These are phyloP conservation scores for Lytechinus pictus DNA, from an alignment of 35 echinoderm and acorn worm genomes.

Conservation along the genomic window DNA sequence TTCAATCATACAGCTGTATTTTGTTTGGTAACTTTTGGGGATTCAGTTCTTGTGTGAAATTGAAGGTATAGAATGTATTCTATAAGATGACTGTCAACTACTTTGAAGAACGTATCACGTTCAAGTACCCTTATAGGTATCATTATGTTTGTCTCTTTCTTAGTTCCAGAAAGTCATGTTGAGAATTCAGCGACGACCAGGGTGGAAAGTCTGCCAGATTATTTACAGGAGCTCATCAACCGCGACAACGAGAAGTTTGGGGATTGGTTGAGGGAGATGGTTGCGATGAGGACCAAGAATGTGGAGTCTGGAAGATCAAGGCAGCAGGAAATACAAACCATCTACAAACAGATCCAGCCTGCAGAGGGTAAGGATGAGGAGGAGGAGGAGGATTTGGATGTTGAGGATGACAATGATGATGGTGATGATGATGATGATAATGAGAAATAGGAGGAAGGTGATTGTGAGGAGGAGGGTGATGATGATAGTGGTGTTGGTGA, in stretches of 20 bases:
- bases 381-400: neutral
- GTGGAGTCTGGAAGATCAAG: slow-evolving; percentile 66
- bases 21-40: too few species aligned
- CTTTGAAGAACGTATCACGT: too few species aligned
- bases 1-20: too few species aligned
- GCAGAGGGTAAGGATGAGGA: slow-evolving; percentile 58
- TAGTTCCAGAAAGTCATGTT: neutral
- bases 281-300: slow-evolving; percentile 70
- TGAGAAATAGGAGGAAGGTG: neutral
- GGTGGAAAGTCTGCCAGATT: slow-evolving; percentile 38
- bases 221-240: slow-evolving; percentile 78
- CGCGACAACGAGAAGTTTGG: slow-evolving; percentile 73
- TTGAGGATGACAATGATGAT: neutral
- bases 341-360: slow-evolving; percentile 68
- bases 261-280: slow-evolving; percentile 81
- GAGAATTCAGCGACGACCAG: neutral
- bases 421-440: neutral
- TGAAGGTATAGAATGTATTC: too few species aligned
- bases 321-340: slow-evolving; percentile 75
- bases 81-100: too few species aligned
- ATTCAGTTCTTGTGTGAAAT: too few species aligned
- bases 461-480: neutral
- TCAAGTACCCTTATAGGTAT: neutral
- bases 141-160: neutral
- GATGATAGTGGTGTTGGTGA: neutral